These are phyloP conservation scores for Drosophila cognata DNA, from an alignment of 2,888 invertebrate species.

Conservation along the genomic window DNA sequence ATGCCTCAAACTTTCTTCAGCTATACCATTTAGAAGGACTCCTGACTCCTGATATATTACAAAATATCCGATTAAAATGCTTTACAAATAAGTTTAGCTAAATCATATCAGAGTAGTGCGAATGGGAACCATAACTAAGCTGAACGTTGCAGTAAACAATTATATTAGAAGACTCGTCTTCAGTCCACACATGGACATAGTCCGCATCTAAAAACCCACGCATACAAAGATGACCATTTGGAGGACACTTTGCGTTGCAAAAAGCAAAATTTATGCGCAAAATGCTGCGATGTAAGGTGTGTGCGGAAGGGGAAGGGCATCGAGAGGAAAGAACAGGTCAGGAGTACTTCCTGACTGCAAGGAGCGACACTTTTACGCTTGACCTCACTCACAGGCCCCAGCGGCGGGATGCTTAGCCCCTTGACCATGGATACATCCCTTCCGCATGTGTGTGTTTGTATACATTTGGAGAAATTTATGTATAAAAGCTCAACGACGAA, in stretches of 20 bases:
- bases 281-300: constrained; percentile 10
- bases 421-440: constrained; percentile 59
- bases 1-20: background rate
- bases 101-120: constrained; percentile 5
- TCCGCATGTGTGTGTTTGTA: constrained; percentile 13
- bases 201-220: background rate
- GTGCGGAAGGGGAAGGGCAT: background rate
- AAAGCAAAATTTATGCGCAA: constrained; percentile 68
- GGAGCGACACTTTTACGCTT: constrained; percentile 75
- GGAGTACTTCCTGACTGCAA: constrained; percentile 62
- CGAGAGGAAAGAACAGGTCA: constrained; percentile 35
- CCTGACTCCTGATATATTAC: constrained; percentile 3
- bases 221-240: constrained; percentile 41
- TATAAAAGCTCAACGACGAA: background rate
- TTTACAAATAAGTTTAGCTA: constrained; percentile 11
- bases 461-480: background rate
- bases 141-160: constrained; percentile 15
- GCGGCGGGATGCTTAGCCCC: constrained; percentile 69
- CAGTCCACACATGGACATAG: constrained; percentile 16
- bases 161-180: constrained; percentile 40
- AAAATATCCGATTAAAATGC: constrained; percentile 34
- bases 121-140: background rate
- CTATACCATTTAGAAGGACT: background rate
- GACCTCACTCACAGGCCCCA: constrained; percentile 69
- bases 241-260: constrained; percentile 66